Conservation (phyloP, 2,797 vertebrate species). For the Graptemys geographica region DNA sequence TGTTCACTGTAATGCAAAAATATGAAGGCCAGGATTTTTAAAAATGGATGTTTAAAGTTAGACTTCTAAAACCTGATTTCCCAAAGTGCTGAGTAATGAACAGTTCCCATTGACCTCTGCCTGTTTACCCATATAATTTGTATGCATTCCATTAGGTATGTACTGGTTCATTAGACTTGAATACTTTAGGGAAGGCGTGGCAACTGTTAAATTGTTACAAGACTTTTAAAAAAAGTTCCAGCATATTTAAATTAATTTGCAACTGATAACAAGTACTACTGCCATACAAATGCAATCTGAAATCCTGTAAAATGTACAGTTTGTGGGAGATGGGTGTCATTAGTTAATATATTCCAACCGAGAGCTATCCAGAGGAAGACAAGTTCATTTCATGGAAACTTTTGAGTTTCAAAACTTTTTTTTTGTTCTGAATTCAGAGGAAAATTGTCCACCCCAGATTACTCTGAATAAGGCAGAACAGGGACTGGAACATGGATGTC, state of each 20-base stretch:
- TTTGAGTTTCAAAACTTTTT: background rate
- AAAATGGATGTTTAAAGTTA: background rate
- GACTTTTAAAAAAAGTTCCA: background rate
- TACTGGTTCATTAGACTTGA: background rate
- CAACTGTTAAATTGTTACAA: background rate
- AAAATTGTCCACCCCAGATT: background rate
- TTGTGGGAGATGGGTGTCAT: background rate
- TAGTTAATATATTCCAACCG: background rate
- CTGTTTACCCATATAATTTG: background rate
- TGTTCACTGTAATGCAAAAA: background rate
- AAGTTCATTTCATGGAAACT: background rate
- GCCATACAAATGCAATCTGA: background rate
- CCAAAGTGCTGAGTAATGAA: background rate
- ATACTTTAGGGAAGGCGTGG: background rate
- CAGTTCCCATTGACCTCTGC: background rate
- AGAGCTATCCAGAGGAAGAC: background rate
- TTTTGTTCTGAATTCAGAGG: background rate
- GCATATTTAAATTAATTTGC: background rate
- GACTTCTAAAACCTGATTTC: background rate
- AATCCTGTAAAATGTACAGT: background rate
- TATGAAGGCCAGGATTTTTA: background rate
- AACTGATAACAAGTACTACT: background rate
- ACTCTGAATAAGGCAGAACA: background rate
- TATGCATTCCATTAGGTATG: background rate
- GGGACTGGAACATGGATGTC: background rate